Conservation (phyloP, 2,888 invertebrate genomes). For the Drosophila mettleri region DNA sequence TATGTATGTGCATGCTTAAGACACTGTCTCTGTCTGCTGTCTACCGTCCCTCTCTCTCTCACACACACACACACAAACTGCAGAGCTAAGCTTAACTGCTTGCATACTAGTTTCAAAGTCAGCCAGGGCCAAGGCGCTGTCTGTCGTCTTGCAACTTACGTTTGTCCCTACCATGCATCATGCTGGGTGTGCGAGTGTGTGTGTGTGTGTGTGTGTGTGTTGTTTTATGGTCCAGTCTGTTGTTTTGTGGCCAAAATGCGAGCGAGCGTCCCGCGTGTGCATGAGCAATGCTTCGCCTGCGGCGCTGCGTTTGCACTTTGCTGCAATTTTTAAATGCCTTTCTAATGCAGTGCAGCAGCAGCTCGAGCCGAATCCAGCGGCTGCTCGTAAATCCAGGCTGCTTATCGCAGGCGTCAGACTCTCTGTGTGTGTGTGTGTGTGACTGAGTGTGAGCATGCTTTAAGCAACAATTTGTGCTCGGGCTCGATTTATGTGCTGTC, state of each 20-base stretch:
- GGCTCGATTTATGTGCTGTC: neutral
- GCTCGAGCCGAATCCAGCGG: constrained; percentile 7
- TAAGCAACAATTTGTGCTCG: constrained; percentile 3
- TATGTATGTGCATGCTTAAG: constrained; percentile 59
- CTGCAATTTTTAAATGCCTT: constrained; percentile 57
- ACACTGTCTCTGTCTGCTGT: constrained; percentile 32
- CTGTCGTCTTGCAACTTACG: constrained; percentile 58
- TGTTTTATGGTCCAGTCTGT: constrained; percentile 66
- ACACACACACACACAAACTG: constrained; percentile 20
- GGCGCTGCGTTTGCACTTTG: constrained; percentile 72
- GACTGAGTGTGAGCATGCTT: neutral
- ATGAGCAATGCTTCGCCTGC: constrained; percentile 60
- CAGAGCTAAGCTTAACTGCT: constrained; percentile 66
- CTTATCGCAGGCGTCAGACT: constrained; percentile 35
- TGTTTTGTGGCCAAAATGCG: constrained; percentile 71
- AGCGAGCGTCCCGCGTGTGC: constrained; percentile 38
- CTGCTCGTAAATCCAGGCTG: constrained; percentile 40
- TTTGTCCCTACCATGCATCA: constrained; percentile 39
- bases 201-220: constrained; percentile 15
- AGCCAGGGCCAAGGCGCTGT: constrained; percentile 38
- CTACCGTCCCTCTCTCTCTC: constrained; percentile 29
- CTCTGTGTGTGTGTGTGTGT: neutral
- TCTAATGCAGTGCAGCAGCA: constrained; percentile 45
- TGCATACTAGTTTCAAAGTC: constrained; percentile 74
- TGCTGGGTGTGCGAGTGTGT: constrained; percentile 8